phyloP scores from a whole-genome alignment of 1,140 invertebrate genomes.

The Lepidotrigona ventralis region DNA sequence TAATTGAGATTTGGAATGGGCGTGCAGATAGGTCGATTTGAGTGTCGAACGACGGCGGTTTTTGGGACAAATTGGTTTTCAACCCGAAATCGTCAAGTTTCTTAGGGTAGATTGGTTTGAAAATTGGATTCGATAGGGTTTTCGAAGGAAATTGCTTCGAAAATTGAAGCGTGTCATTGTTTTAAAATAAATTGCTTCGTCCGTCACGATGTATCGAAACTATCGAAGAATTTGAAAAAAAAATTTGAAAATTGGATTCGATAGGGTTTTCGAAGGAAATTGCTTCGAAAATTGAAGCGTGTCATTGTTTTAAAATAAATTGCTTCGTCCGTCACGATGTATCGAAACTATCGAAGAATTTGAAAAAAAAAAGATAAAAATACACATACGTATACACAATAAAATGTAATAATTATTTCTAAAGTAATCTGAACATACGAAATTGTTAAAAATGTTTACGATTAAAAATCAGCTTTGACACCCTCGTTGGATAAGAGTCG shows the following conservation, averaged over 20 bases:
- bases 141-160: conserved; percentile 15
- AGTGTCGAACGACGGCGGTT: conserved; percentile 10
- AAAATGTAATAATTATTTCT: not conserved
- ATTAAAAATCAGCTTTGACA: not conserved
- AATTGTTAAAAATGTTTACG: not conserved
- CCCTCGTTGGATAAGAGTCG: too few relatives aligned
- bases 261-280: conserved; percentile 4
- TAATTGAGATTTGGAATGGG: conserved; percentile 10
- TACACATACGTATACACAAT: not conserved
- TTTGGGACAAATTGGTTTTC: conserved; percentile 15
- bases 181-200: conserved; percentile 2
- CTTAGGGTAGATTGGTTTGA: conserved; percentile 13
- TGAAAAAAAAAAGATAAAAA: not conserved
- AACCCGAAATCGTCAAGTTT: conserved; percentile 21
- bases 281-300: conserved; percentile 20
- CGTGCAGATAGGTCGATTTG: conserved; percentile 8
- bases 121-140: conserved; percentile 14
- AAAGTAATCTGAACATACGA: not conserved
- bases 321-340: not conserved
- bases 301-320: conserved; percentile 14
- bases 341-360: not conserved
- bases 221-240: not conserved
- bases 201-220: not conserved
- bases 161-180: conserved; percentile 18
- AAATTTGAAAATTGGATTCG: conserved; percentile 22